These are phyloP conservation scores for Caiman crocodilus DNA, from an alignment of 2,797 vertebrate genomes.

Conservation along the genomic window DNA sequence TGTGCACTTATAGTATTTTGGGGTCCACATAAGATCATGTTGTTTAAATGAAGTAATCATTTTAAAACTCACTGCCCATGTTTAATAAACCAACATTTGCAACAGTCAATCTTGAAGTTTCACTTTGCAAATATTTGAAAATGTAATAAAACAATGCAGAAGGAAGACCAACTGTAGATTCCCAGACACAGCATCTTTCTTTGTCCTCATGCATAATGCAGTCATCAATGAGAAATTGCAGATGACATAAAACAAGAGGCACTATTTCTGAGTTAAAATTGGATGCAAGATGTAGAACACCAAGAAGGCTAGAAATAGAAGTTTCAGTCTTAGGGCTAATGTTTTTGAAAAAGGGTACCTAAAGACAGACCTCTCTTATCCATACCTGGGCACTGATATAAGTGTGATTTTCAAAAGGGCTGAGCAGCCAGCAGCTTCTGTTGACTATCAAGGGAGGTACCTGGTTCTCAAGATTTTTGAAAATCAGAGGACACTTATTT, in stretches of 20 bases:
- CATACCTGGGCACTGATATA: neutral
- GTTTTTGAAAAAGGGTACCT: neutral
- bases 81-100: conserved; percentile 35
- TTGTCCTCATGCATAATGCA: neutral
- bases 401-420: neutral
- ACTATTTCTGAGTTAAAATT: neutral
- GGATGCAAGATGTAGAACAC: neutral
- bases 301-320: neutral
- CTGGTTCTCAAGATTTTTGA: neutral
- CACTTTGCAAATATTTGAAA: neutral
- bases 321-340: neutral
- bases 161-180: neutral
- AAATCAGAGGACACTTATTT: conserved; percentile 15
- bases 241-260: neutral
- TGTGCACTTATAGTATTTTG: conserved; percentile 45
- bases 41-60: conserved; percentile 60
- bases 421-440: conserved; percentile 22
- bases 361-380: neutral
- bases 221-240: neutral
- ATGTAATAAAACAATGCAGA: neutral
- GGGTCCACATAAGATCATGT: conserved; percentile 45
- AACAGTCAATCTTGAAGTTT: conserved; percentile 28
- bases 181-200: neutral
- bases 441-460: neutral
- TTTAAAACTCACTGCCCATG: neutral